Percentiles rank a stretch among this genome's conserved stretches.
Conservation (phyloP, 2,888 invertebrate species). For the Amorpha juglandis region DNA sequence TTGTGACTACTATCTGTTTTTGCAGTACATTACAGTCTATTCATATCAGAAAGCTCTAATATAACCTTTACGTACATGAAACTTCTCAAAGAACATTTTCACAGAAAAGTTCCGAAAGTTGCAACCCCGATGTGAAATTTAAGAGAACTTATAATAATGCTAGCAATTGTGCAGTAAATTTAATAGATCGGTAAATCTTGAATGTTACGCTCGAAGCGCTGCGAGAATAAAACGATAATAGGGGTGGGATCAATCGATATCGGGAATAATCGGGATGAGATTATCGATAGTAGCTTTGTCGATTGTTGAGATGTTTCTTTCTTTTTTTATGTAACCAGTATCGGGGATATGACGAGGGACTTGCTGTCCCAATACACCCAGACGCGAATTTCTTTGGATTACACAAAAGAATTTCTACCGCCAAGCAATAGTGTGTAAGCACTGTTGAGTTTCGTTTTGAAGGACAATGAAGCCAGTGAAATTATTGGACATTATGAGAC, state of each 20-base stretch:
- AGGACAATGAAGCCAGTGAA: too few relatives aligned
- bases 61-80: background rate
- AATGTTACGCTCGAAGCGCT: conserved; percentile 64
- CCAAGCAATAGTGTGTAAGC: too few relatives aligned
- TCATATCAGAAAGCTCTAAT: too few relatives aligned
- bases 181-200: conserved; percentile 78
- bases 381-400: too few relatives aligned
- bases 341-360: too few relatives aligned
- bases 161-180: conserved; percentile 57
- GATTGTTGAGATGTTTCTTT: background rate
- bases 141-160: conserved; percentile 40
- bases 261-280: background rate
- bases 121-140: conserved; percentile 35
- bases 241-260: conserved; percentile 43
- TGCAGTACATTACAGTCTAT: too few relatives aligned
- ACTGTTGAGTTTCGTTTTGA: too few relatives aligned
- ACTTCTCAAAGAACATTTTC: conserved; percentile 3
- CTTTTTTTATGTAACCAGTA: background rate
- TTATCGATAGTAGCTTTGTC: conserved; percentile 36
- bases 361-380: too few relatives aligned
- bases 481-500: too few relatives aligned
- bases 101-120: conserved; percentile 9
- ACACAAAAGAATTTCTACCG: too few relatives aligned
- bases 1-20: too few relatives aligned
- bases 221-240: conserved; percentile 54